phyloP scores from a whole-genome alignment of 2,113 vertebrate species.

The Pundamilia nyererei region DNA sequence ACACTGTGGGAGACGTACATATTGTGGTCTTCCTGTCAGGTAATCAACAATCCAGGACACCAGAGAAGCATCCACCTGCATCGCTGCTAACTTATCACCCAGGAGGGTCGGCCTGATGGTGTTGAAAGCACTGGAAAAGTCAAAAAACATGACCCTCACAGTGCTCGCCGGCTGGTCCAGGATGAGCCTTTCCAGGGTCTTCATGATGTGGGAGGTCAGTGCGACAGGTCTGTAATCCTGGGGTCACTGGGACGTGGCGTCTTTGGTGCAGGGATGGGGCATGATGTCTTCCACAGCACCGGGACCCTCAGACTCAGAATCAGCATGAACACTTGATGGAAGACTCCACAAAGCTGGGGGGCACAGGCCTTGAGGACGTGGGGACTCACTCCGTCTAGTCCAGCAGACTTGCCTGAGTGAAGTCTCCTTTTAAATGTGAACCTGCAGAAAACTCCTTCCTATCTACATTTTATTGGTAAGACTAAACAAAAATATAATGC shows the following conservation, averaged over 20 bases:
- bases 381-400: not conserved
- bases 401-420: not conserved
- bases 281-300: not conserved
- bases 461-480: not conserved
- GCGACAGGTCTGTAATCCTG: rapidly evolving
- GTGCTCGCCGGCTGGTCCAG: rapidly evolving
- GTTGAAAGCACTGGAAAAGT: not conserved
- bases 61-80: rapidly evolving
- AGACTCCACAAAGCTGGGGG: not conserved
- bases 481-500: not conserved
- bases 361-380: rapidly evolving
- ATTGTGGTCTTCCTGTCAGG: no score
- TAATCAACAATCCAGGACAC: not conserved
- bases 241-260: not conserved
- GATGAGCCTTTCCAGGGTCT: rapidly evolving
- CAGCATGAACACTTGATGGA: rapidly evolving
- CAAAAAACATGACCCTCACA: not conserved
- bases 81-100: rapidly evolving
- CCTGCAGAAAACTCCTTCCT: not conserved
- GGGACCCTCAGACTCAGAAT: not conserved
- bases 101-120: rapidly evolving
- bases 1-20: no score
- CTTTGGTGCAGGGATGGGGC: rapidly evolving
- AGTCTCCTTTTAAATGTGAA: not conserved
- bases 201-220: not conserved